Evolutionary conservation across 2,113 vertebrate species (phyloP).

Genomic region (Campylomormyrus numenius): DNA sequence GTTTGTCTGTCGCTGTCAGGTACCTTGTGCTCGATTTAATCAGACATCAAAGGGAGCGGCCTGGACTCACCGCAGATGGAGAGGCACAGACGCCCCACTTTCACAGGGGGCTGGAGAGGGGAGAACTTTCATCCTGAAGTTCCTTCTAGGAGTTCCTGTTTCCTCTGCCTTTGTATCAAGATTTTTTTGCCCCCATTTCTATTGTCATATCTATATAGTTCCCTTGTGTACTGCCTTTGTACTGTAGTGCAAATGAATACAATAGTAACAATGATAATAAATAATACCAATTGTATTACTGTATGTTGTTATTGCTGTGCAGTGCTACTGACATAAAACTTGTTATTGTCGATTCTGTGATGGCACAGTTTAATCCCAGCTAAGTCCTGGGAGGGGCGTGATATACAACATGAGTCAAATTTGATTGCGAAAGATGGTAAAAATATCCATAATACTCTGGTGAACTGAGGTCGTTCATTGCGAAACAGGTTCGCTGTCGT

Average conservation of each 20-base stretch:
- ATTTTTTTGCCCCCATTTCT: background rate
- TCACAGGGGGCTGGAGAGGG: background rate
- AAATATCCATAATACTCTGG: background rate
- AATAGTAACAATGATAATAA: background rate
- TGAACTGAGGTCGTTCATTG: background rate
- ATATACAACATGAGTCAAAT: background rate
- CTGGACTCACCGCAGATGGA: background rate
- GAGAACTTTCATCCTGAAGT: background rate
- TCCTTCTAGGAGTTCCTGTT: background rate
- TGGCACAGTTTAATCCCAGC: background rate
- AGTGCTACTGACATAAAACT: background rate
- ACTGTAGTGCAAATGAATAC: background rate
- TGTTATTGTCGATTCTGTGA: background rate
- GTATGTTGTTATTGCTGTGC: background rate
- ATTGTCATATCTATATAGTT: background rate
- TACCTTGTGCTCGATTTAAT: background rate
- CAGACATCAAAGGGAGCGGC: background rate
- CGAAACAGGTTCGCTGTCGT: background rate
- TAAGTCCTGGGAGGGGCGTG: background rate
- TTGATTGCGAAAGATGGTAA: background rate
- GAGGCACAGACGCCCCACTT: background rate
- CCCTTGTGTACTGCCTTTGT: background rate
- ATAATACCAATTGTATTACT: background rate
- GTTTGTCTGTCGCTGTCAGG: background rate
- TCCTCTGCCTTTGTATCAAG: background rate